Evolutionary conservation across 2,113 vertebrate genomes (phyloP).

Genomic region (Percopsis transmontana): DNA sequence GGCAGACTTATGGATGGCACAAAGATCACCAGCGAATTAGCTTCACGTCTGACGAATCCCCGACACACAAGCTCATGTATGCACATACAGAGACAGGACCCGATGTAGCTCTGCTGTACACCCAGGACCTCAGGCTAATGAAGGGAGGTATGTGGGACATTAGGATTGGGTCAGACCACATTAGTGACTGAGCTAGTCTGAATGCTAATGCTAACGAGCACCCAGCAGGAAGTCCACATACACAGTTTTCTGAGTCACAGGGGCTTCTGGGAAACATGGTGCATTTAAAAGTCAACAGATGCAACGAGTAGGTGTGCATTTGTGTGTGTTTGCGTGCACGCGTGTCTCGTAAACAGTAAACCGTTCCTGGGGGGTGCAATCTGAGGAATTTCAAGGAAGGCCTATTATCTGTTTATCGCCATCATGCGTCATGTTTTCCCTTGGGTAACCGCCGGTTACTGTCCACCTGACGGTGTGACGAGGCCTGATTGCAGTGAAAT

Average conservation of each 20-base stretch:
- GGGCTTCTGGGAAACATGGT: slow-evolving; percentile 69
- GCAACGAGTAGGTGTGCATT: slow-evolving; percentile 44
- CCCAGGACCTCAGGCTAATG: slow-evolving; percentile 55
- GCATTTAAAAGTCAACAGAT: slow-evolving; percentile 72
- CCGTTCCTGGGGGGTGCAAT: slow-evolving; percentile 56
- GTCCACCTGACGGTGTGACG: slow-evolving; percentile 68
- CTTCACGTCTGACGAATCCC: slow-evolving; percentile 32
- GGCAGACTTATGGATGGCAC: slow-evolving; percentile 13
- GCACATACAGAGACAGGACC: slow-evolving; percentile 8
- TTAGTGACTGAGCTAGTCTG: slow-evolving; percentile 59
- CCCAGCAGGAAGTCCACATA: slow-evolving; percentile 59
- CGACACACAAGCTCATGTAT: slow-evolving; percentile 12
- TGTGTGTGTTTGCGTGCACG: slow-evolving; percentile 32
- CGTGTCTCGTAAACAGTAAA: slow-evolving; percentile 66
- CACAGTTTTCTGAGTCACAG: slow-evolving; percentile 63
- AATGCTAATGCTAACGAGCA: slow-evolving; percentile 64
- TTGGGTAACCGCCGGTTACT: slow-evolving; percentile 55
- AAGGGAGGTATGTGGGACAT: slow-evolving; percentile 55
- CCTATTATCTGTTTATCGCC: slow-evolving; percentile 73
- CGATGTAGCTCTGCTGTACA: slow-evolving; percentile 20
- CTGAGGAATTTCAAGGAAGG: slow-evolving; percentile 69
- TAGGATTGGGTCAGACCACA: slow-evolving; percentile 63
- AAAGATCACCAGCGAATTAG: slow-evolving; percentile 10
- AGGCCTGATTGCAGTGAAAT: slow-evolving; percentile 53
- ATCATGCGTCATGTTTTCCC: slow-evolving; percentile 72